Evolutionary conservation across 2,797 vertebrate genomes (phyloP).

Genomic region (Neosalanx taihuensis): DNA sequence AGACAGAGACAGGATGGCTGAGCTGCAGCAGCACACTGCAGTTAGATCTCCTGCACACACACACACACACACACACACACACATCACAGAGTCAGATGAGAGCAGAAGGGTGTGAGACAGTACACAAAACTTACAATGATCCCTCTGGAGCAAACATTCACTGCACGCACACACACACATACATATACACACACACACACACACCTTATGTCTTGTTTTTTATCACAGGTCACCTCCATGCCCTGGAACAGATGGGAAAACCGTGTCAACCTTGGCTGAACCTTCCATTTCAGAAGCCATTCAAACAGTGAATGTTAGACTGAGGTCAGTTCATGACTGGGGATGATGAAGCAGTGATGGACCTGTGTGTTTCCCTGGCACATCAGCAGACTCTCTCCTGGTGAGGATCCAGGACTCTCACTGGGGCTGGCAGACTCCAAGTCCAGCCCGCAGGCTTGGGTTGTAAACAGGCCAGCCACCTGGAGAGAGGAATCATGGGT

Average conservation of each 20-base stretch:
- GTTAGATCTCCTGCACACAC: conserved; percentile 41
- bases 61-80: conserved; percentile 8
- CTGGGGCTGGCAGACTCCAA: too few relatives aligned
- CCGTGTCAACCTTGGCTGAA: not conserved
- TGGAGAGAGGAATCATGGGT: conserved; percentile 39
- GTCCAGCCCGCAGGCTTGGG: too few relatives aligned
- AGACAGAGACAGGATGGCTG: conserved; percentile 32
- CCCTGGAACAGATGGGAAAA: conserved; percentile 43
- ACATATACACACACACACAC: not conserved
- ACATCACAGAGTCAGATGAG: conserved; percentile 4
- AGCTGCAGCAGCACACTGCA: conserved; percentile 60
- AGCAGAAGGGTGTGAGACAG: conserved; percentile 5
- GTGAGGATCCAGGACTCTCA: too few relatives aligned
- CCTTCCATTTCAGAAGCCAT: too few relatives aligned
- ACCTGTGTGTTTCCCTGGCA: too few relatives aligned
- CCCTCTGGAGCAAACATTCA: not conserved
- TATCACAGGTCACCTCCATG: conserved; percentile 46
- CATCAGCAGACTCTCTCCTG: too few relatives aligned
- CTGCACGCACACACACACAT: conserved; percentile 7
- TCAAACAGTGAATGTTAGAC: too few relatives aligned
- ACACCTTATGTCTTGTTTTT: conserved; percentile 17
- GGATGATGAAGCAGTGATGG: too few relatives aligned
- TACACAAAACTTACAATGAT: not conserved
- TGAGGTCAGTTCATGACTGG: too few relatives aligned
- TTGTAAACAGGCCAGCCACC: conserved; percentile 49